A percentile compares a stretch with the other conserved stretches of the same genome.
phyloP scores from a whole-genome alignment of 2,113 vertebrate species.

The Oceanodroma tethys region DNA sequence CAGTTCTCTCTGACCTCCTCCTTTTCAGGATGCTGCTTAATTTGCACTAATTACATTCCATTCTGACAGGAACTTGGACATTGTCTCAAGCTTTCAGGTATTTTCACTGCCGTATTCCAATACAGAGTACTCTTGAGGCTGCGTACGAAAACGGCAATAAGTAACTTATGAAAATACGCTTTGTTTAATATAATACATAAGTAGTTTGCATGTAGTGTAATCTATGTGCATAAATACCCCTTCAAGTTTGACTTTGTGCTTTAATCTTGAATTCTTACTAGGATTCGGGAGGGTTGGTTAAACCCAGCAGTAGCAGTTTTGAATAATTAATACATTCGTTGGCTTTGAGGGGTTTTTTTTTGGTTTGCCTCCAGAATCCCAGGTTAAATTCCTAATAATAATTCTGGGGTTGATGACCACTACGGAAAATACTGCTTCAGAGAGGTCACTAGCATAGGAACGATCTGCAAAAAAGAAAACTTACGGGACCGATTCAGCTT shows the following conservation, averaged over 20 bases:
- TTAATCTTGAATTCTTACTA: not conserved
- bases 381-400: not conserved
- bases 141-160: conserved; percentile 19
- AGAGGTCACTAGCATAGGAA: not conserved
- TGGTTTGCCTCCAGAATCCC: not conserved
- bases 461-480: not conserved
- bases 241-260: not conserved
- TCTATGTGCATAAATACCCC: not conserved
- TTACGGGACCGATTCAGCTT: not conserved
- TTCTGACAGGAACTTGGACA: conserved; percentile 91
- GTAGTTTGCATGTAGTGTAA: not conserved
- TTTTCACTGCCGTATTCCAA: conserved; percentile 45
- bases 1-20: conserved; percentile 83
- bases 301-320: not conserved
- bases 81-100: conserved; percentile 75
- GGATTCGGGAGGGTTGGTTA: not conserved
- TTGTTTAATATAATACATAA: not conserved
- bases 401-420: not conserved
- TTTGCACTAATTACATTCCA: conserved; percentile 93
- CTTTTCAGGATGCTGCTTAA: conserved; percentile 84
- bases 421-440: not conserved
- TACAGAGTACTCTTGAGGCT: conserved; percentile 41
- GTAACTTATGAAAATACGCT: not conserved
- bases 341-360: not conserved
- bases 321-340: not conserved